Percentiles rank a stretch among this genome's conserved stretches.
These are phyloP conservation scores for Apogon hyalosoma DNA, from an alignment of 2,797 vertebrate species.

Conservation along the genomic window DNA sequence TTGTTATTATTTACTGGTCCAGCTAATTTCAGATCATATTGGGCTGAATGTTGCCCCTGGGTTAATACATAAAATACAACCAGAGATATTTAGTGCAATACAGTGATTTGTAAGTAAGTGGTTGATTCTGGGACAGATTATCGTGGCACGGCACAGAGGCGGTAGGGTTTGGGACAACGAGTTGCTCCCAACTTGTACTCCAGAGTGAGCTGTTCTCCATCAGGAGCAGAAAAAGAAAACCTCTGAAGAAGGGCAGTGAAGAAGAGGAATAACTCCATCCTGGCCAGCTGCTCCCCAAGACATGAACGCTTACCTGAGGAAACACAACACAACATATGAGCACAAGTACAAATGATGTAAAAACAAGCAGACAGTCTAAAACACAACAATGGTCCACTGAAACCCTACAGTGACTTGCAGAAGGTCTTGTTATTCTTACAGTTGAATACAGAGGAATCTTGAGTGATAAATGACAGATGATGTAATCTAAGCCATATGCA, in stretches of 20 bases:
- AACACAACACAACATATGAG: neutral
- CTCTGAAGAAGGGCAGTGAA: conserved; percentile 84
- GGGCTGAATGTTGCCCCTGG: too few relatives aligned
- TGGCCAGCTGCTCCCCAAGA: conserved; percentile 83
- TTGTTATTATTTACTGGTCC: too few relatives aligned
- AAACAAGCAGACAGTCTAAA: neutral
- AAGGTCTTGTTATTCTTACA: too few relatives aligned
- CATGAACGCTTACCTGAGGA: conserved; percentile 84
- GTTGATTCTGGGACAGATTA: conserved; percentile 43
- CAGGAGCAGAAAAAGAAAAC: conserved; percentile 80
- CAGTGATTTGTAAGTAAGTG: conserved; percentile 29
- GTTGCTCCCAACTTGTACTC: conserved; percentile 65
- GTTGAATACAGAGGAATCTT: too few relatives aligned
- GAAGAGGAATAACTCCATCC: conserved; percentile 82
- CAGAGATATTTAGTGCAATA: neutral
- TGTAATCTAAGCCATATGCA: too few relatives aligned
- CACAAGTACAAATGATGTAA: too few relatives aligned
- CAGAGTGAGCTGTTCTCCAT: conserved; percentile 64
- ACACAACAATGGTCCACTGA: too few relatives aligned
- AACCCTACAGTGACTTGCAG: too few relatives aligned
- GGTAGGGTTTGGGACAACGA: conserved; percentile 77
- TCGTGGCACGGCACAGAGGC: conserved; percentile 70
- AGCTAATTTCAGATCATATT: too few relatives aligned
- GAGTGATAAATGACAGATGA: too few relatives aligned
- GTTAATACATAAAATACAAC: too few relatives aligned